These are phyloP conservation scores for Amorpha juglandis DNA, from an alignment of 2,888 invertebrate genomes.

Conservation along the genomic window DNA sequence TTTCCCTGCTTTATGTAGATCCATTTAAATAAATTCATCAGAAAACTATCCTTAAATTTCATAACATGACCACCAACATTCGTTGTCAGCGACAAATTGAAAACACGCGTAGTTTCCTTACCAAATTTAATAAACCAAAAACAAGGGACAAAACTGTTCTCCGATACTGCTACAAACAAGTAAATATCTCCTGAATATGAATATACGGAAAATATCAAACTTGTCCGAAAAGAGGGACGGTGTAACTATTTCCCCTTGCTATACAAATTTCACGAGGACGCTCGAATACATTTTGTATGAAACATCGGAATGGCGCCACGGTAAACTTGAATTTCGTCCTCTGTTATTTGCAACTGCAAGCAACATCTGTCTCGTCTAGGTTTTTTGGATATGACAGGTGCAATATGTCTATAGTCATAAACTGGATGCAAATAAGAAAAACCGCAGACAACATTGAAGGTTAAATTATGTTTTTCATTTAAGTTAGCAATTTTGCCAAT, in stretches of 20 bases:
- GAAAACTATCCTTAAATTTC: neutral
- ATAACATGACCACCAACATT: neutral
- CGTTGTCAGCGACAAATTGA: constrained; percentile 2
- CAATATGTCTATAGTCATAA: constrained; percentile 6
- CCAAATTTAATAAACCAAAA: constrained; percentile 40
- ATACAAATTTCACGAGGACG: constrained; percentile 65
- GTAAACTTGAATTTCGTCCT: constrained; percentile 46
- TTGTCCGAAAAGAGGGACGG: constrained; percentile 48
- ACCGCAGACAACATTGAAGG: neutral
- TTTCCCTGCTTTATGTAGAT: neutral
- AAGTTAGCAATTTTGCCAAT: neutral
- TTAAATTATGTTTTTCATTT: neutral
- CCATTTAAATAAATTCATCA: neutral
- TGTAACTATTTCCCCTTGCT: constrained; percentile 57
- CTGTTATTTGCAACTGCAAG: constrained; percentile 47
- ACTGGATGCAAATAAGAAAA: constrained; percentile 11
- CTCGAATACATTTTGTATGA: constrained; percentile 79
- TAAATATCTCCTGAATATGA: constrained; percentile 38
- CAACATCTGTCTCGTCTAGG: constrained; percentile 9
- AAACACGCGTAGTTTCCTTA: constrained; percentile 16
- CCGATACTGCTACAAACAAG: constrained; percentile 26
- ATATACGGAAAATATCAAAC: constrained; percentile 61
- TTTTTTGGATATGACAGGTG: constrained; percentile 8
- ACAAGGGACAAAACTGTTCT: constrained; percentile 26
- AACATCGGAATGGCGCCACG: constrained; percentile 39